Conservation (phyloP, 2,113 vertebrate species). For the Cochlearius cochlearius region DNA sequence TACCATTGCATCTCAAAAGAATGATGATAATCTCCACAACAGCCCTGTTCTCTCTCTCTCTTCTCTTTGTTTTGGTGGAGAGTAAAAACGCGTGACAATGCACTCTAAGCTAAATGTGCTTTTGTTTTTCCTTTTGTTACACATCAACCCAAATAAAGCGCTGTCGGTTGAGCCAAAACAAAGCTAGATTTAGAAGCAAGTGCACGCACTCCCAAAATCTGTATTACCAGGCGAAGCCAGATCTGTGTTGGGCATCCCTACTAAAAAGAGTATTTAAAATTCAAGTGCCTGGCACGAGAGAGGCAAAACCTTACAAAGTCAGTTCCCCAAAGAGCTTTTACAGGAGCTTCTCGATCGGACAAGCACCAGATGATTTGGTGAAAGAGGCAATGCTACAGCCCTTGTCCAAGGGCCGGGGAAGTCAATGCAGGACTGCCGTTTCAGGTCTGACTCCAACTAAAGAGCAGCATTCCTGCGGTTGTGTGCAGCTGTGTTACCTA, state of each 20-base stretch:
- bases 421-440: not conserved
- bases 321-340: not conserved
- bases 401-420: not conserved
- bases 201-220: not conserved
- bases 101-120: not conserved
- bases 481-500: not conserved
- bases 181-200: not conserved
- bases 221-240: not conserved
- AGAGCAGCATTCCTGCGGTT: not conserved
- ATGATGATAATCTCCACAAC: conserved; percentile 27
- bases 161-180: not conserved
- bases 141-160: not conserved
- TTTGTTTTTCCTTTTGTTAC: conserved; percentile 25
- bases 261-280: not conserved
- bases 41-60: not conserved
- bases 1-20: not conserved
- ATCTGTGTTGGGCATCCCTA: not conserved
- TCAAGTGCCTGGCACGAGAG: not conserved
- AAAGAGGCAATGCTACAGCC: not conserved
- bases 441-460: not conserved
- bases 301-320: not conserved
- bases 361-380: not conserved
- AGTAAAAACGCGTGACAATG: not conserved
- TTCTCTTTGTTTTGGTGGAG: not conserved
- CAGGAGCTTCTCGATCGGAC: not conserved